Evolutionary conservation across 1,140 invertebrate genomes (phyloP).

Genomic region (Tetragonula clypearis): DNA sequence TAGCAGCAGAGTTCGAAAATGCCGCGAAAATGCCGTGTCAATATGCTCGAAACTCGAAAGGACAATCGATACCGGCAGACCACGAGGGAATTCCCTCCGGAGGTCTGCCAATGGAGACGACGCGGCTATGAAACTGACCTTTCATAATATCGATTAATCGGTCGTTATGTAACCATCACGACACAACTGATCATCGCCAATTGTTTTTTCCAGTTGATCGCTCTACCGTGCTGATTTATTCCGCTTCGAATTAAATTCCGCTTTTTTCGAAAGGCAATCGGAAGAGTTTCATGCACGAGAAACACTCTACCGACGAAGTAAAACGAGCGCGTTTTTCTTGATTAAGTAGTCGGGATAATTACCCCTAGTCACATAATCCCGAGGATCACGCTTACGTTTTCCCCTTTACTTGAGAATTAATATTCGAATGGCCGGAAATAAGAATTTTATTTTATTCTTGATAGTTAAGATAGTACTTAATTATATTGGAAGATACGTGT

Average conservation of each 20-base stretch:
- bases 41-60: slow-evolving; percentile 31
- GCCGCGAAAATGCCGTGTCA: slow-evolving; percentile 12
- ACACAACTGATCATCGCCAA: slow-evolving; percentile 24
- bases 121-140: slow-evolving; percentile 59
- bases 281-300: neutral
- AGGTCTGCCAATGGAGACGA: slow-evolving; percentile 49
- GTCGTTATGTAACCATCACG: slow-evolving; percentile 55
- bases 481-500: too few relatives aligned
- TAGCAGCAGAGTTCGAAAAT: neutral
- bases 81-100: slow-evolving; percentile 52
- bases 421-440: too few relatives aligned
- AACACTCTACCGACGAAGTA: neutral
- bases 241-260: neutral
- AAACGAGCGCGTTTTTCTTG: neutral
- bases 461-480: too few relatives aligned
- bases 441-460: too few relatives aligned
- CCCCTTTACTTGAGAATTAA: too few relatives aligned
- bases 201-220: slow-evolving; percentile 34
- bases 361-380: too few relatives aligned
- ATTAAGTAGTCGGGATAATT: too few relatives aligned
- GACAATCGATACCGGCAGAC: slow-evolving; percentile 46
- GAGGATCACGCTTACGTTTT: too few relatives aligned
- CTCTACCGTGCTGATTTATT: neutral
- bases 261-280: neutral
- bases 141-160: slow-evolving; percentile 65